Conservation (phyloP, 2,888 invertebrate species). For the Ophion ellenae region DNA sequence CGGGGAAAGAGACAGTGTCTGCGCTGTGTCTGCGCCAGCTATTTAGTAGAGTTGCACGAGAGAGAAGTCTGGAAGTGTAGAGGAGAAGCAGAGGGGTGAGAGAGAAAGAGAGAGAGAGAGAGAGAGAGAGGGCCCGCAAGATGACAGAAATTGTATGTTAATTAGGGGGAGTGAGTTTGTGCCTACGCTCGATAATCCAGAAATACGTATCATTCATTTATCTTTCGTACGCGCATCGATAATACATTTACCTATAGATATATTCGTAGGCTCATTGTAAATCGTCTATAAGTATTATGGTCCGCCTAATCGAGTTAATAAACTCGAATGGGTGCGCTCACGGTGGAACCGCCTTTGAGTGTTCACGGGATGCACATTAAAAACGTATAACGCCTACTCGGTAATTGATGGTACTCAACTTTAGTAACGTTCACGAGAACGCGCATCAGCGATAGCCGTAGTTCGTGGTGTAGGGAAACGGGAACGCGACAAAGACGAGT, state of each 20-base stretch:
- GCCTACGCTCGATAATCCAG: conserved; percentile 65
- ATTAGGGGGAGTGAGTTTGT: conserved; percentile 71
- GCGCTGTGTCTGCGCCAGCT: conserved; percentile 14
- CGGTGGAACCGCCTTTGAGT: conserved; percentile 41
- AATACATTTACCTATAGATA: conserved; percentile 6
- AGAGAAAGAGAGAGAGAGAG: not conserved
- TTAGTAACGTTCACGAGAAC: not conserved
- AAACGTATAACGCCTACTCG: conserved; percentile 52
- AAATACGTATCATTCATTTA: conserved; percentile 47
- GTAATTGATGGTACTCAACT: conserved; percentile 22
- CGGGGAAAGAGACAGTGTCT: conserved; percentile 7
- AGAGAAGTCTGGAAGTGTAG: not conserved
- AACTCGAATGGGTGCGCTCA: conserved; percentile 53
- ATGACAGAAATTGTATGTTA: conserved; percentile 80
- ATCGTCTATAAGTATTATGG: conserved; percentile 53
- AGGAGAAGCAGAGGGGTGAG: not conserved
- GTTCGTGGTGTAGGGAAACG: not conserved
- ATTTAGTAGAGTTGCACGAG: conserved; percentile 45
- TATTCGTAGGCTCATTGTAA: conserved; percentile 29
- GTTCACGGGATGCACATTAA: conserved; percentile 35
- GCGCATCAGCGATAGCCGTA: not conserved
- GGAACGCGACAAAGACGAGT: not conserved
- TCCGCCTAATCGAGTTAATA: conserved; percentile 63
- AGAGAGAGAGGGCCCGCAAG: conserved; percentile 47
- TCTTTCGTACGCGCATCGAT: not conserved